Evolutionary conservation across 2,113 vertebrate genomes (phyloP).

Genomic region (Seriola quinqueradiata): DNA sequence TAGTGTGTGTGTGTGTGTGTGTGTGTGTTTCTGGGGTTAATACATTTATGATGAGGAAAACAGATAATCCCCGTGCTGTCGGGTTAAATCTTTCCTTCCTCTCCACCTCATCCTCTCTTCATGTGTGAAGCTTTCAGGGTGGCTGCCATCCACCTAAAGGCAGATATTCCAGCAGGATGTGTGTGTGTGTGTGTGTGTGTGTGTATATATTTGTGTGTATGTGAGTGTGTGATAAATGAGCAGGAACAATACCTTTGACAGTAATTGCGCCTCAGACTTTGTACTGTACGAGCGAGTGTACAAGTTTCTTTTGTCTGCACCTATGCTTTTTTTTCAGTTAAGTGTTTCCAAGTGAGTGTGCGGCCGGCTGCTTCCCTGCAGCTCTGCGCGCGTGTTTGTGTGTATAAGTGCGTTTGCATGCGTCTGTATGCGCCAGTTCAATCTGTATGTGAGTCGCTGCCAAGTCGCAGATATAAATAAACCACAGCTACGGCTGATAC

Average conservation of each 20-base stretch:
- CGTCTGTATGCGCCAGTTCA: conserved; percentile 13
- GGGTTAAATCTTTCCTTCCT: conserved; percentile 1
- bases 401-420: conserved; percentile 6
- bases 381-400: background rate
- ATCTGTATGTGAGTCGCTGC: conserved; percentile 24
- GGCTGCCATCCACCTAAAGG: background rate
- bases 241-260: conserved; percentile 1
- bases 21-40: background rate
- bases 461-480: conserved; percentile 66
- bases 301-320: background rate
- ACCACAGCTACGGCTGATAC: conserved; percentile 40
- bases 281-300: background rate
- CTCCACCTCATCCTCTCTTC: background rate
- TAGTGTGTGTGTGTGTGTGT: background rate
- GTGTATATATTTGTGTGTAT: background rate
- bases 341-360: conserved; percentile 2
- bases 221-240: background rate
- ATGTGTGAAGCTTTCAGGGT: background rate
- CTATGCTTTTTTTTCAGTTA: background rate
- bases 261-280: conserved; percentile 4
- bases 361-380: background rate
- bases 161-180: background rate
- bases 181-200: background rate
- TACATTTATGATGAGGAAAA: conserved; percentile 40
- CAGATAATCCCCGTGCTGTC: conserved; percentile 8